Percentiles rank a stretch among this genome's conserved stretches.
Conservation (phyloP, 2,888 invertebrate species). For the Drosophila merina region DNA sequence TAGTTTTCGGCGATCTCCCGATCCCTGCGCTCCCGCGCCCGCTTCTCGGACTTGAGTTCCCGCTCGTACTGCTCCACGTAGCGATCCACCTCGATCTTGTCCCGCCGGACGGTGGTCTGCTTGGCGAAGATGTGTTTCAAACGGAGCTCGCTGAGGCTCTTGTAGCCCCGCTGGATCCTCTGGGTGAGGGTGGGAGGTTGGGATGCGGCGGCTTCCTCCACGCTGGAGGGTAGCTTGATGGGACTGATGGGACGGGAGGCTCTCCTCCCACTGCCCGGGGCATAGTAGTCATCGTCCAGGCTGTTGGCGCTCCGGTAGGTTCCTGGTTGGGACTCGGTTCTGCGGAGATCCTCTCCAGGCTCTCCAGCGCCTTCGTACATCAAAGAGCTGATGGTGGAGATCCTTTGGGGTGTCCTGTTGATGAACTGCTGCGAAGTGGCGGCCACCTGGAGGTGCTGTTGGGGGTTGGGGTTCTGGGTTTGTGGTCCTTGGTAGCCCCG, state of each 20-base stretch:
- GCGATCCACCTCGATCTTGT: slow-evolving; percentile 79
- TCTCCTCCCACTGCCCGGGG: slow-evolving; percentile 47
- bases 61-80: slow-evolving; percentile 79
- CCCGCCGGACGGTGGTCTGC: slow-evolving; percentile 78
- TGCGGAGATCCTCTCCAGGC: slow-evolving; percentile 1
- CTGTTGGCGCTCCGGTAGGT: slow-evolving; percentile 78
- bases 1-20: slow-evolving; percentile 75
- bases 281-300: slow-evolving; percentile 78
- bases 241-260: slow-evolving; percentile 70
- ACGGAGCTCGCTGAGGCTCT: slow-evolving; percentile 80
- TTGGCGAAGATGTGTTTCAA: slow-evolving; percentile 80
- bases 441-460: slow-evolving; percentile 14
- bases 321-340: slow-evolving; percentile 12
- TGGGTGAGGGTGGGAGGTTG: slow-evolving; percentile 68
- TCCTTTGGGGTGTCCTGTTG: slow-evolving; percentile 80
- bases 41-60: slow-evolving; percentile 67
- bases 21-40: slow-evolving; percentile 67
- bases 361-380: slow-evolving; percentile 62
- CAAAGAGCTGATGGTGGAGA: slow-evolving; percentile 82
- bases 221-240: slow-evolving; percentile 39
- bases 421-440: slow-evolving; percentile 71
- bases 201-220: slow-evolving; percentile 17
- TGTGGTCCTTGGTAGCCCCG: slow-evolving; percentile 2
- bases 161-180: slow-evolving; percentile 80
- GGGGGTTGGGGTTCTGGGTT: neutral